Percentiles rank a stretch among this genome's conserved stretches.
phyloP scores from a whole-genome alignment of 2,888 invertebrate genomes.

The Eulithis testata region DNA sequence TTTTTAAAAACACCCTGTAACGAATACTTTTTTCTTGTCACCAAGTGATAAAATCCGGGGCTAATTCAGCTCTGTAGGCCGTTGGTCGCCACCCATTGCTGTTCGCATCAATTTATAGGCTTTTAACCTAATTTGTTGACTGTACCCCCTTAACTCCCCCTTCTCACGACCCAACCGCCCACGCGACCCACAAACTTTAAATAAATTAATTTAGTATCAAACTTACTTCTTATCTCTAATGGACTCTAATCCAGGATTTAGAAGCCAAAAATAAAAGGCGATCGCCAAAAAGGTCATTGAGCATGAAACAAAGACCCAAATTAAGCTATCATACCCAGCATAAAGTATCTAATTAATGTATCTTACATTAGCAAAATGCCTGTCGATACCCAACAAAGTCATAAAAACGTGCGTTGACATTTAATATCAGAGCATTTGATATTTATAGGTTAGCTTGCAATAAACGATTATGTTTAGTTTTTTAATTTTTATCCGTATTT shows the following conservation, averaged over 20 bases:
- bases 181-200: constrained; percentile 57
- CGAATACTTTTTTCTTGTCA: constrained; percentile 72
- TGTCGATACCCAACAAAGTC: constrained; percentile 65
- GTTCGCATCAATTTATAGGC: constrained; percentile 82
- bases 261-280: constrained; percentile 55
- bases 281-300: constrained; percentile 52
- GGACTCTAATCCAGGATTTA: constrained; percentile 62
- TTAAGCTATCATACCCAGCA: constrained; percentile 73
- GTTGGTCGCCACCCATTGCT: constrained; percentile 78
- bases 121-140: constrained; percentile 83
- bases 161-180: constrained; percentile 52
- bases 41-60: constrained; percentile 76
- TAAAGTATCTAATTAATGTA: constrained; percentile 75
- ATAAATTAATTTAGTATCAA: constrained; percentile 66
- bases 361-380: constrained; percentile 74
- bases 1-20: constrained; percentile 63
- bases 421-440: constrained; percentile 63
- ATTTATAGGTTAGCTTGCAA: constrained; percentile 57
- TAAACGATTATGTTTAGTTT: constrained; percentile 58
- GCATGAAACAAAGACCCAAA: constrained; percentile 63
- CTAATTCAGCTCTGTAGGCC: constrained; percentile 76
- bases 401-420: constrained; percentile 72
- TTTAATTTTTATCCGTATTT: constrained; percentile 51
- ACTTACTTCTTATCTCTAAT: constrained; percentile 57
- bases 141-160: constrained; percentile 44